phyloP scores from a whole-genome alignment of 1,140 invertebrate genomes.

The Nylanderia fulva region DNA sequence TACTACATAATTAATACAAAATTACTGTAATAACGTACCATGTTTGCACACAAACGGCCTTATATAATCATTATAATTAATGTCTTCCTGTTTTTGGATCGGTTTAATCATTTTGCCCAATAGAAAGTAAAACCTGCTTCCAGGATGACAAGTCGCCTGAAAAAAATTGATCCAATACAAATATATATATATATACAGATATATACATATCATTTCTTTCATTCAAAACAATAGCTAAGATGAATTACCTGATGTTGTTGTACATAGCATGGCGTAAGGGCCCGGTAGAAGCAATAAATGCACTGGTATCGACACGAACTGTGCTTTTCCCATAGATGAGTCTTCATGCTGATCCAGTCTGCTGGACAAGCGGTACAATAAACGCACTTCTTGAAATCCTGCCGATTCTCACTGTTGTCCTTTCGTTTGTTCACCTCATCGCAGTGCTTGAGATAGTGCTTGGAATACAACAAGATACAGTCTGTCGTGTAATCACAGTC shows the following conservation, averaged over 20 bases:
- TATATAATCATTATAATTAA: conserved; percentile 75
- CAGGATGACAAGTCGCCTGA: conserved; percentile 63
- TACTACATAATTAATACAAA: not conserved
- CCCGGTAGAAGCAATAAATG: conserved; percentile 88
- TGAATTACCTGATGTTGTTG: conserved; percentile 85
- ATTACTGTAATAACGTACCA: conserved; percentile 69
- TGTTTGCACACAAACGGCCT: conserved; percentile 81
- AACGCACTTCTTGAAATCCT: conserved; percentile 82
- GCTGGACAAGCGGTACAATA: conserved; percentile 81
- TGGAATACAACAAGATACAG: conserved; percentile 76
- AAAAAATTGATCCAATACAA: not conserved
- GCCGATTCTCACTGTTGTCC: not conserved
- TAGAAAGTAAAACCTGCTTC: conserved; percentile 56
- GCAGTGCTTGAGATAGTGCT: conserved; percentile 84
- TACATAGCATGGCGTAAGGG: conserved; percentile 85
- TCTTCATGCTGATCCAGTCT: conserved; percentile 71
- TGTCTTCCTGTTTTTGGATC: conserved; percentile 62
- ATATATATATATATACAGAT: not conserved
- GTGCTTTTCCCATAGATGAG: conserved; percentile 85
- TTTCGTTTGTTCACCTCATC: conserved; percentile 23
- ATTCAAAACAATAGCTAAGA: not conserved
- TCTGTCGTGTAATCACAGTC: conserved; percentile 86
- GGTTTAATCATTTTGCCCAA: conserved; percentile 52
- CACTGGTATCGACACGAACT: conserved; percentile 87
- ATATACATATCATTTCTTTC: not conserved